Base-by-base conservation (phyloP, 2,113 vertebrate species). In the Forbesichthys papilliferus region DNA sequence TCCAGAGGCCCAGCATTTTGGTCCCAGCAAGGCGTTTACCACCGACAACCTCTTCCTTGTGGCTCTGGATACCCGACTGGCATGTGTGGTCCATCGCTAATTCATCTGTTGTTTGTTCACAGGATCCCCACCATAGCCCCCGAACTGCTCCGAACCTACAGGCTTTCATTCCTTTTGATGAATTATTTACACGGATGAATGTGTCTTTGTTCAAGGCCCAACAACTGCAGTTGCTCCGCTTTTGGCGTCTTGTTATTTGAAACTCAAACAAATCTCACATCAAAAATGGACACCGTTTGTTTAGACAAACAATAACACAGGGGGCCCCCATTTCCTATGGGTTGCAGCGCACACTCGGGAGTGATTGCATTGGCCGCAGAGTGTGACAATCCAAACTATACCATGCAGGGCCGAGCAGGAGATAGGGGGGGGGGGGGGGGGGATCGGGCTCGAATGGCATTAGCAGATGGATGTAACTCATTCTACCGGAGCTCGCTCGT, bases 321-420 rank as follows among this genome's bases (percentile, higher is more conserved):
- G 52, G 27, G 65, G 61, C 64, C 75, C 63, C 66, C 4, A 42
- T 55, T 51, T 68, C 69, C 68, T 57, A 42, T 49, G 34, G 73
- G 66, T 49, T 20, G 18, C 27, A 42, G 66, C 52, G 36, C 64
- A 74, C 71, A 75, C 69, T 66, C 54, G 61, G 49, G 61, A 66
- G 47, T 75, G 64, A 80, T 75, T 74, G 66, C 65, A 60, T 42
- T 83, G 82, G 79, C 79, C 86, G 63, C 62, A 64, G 80, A 86
- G 81, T 82, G 77, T 82, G 84, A 85, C 79, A 86, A 79, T 74
- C 56, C 74, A 86, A 84, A 78, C 78, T 74, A 47, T 64, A 61
- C 20, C 70, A 79, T 42, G 56, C 67, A 53, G 71, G 13, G 52
- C 4, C 14, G 11, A 14, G 51, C 11, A n/a, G 34, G 64, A 57